Conservation (phyloP, 2,797 vertebrate species). For the Mergus octosetaceus region DNA sequence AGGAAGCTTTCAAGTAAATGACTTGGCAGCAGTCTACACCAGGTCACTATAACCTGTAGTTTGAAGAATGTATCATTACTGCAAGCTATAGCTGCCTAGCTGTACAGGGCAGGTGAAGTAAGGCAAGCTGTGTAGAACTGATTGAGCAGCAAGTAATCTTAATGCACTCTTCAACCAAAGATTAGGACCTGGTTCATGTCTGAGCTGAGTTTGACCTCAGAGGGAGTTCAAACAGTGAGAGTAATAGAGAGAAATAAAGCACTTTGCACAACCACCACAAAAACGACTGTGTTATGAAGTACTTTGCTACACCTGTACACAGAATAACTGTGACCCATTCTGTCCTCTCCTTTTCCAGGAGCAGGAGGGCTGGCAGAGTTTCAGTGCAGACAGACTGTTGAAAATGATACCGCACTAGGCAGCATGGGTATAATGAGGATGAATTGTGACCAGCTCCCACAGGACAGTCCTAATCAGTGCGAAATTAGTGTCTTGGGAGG, state of each 20-base stretch:
- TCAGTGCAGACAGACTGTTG: neutral
- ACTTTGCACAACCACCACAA: neutral
- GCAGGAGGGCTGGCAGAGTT: neutral
- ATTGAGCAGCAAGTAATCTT: neutral
- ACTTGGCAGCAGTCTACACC: neutral
- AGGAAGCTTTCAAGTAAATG: neutral
- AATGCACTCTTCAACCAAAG: neutral
- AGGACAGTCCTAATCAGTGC: neutral
- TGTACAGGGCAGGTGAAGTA: neutral
- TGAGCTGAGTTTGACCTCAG: neutral
- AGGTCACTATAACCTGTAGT: conserved; percentile 23
- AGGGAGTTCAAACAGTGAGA: neutral
- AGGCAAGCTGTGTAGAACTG: neutral
- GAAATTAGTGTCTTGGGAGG: neutral
- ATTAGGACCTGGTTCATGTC: neutral
- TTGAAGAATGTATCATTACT: neutral
- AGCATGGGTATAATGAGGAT: neutral
- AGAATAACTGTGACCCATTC: neutral
- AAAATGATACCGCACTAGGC: neutral
- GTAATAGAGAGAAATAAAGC: neutral
- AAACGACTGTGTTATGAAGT: neutral
- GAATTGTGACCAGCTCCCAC: neutral
- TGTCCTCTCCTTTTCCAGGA: neutral
- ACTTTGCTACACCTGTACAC: neutral
- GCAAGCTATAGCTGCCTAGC: neutral